A percentile compares a stretch with the other conserved stretches of the same genome.
phyloP scores from a whole-genome alignment of 2,113 vertebrate genomes.

The Taxidea taxus region DNA sequence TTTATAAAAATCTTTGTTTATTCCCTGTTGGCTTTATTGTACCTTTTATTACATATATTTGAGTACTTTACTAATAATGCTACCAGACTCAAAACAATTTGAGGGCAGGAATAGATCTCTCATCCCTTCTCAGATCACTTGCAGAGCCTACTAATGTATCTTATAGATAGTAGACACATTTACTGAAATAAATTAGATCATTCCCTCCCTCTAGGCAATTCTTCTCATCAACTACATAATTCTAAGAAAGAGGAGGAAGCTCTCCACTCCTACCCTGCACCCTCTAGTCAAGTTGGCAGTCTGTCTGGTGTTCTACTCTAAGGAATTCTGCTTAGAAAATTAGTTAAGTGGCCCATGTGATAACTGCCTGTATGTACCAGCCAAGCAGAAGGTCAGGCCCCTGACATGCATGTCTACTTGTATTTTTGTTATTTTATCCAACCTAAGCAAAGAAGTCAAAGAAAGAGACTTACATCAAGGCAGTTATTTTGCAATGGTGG shows the following conservation, averaged over 20 bases:
- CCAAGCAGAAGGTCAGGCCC: not conserved
- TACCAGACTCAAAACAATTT: not conserved
- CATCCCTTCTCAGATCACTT: not conserved
- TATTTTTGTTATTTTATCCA: not conserved
- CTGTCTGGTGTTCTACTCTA: not conserved
- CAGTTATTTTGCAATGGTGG: not conserved
- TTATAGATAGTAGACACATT: not conserved
- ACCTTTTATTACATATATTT: not conserved
- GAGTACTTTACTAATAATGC: not conserved
- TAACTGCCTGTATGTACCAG: not conserved
- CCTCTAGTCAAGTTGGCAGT: not conserved
- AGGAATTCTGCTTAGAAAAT: not conserved
- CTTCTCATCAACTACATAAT: not conserved
- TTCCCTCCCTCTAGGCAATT: not conserved
- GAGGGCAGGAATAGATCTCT: not conserved
- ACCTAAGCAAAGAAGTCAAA: not conserved
- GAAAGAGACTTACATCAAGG: not conserved
- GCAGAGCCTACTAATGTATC: not conserved
- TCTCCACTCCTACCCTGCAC: not conserved
- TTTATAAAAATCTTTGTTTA: not conserved
- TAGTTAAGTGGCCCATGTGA: not conserved
- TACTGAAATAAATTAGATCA: not conserved
- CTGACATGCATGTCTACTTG: not conserved
- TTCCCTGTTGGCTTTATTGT: not conserved
- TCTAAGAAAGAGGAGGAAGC: not conserved